These are phyloP conservation scores for Ypsolopha sequella DNA, from an alignment of 2,888 invertebrate species.

Conservation along the genomic window DNA sequence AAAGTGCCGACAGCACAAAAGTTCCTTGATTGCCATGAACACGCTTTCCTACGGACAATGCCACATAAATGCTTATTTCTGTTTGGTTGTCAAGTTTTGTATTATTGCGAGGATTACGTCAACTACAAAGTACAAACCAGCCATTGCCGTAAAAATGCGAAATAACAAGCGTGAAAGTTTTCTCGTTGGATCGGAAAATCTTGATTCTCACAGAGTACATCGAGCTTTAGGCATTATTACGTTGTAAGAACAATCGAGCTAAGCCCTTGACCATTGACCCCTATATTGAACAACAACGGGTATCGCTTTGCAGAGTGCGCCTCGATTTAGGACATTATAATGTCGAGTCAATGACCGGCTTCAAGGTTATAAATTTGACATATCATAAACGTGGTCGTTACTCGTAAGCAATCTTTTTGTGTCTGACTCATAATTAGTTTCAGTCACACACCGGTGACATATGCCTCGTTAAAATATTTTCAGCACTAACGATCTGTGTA, in stretches of 20 bases:
- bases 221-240: not conserved
- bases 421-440: conserved; percentile 26
- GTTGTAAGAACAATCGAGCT: not conserved
- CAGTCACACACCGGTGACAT: not conserved
- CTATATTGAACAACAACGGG: conserved; percentile 2
- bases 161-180: not conserved
- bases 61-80: conserved; percentile 49
- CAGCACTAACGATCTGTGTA: not conserved
- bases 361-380: conserved; percentile 33
- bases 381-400: conserved; percentile 26
- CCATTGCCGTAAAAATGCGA: conserved; percentile 23
- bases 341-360: conserved; percentile 32
- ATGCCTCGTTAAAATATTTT: conserved; percentile 1
- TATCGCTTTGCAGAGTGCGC: conserved; percentile 6
- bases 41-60: conserved; percentile 39
- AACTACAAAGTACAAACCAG: conserved; percentile 41
- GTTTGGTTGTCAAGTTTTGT: conserved; percentile 28
- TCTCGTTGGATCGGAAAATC: not conserved
- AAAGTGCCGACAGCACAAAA: conserved; percentile 28
- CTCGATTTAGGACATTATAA: conserved; percentile 26
- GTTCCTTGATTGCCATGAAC: conserved; percentile 36
- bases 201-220: not conserved
- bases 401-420: conserved; percentile 42
- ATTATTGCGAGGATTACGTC: conserved; percentile 35
- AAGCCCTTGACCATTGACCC: conserved; percentile 3